Evolutionary conservation across 2,888 invertebrate species (phyloP).

Genomic region (Sinhomidia bicolor): DNA sequence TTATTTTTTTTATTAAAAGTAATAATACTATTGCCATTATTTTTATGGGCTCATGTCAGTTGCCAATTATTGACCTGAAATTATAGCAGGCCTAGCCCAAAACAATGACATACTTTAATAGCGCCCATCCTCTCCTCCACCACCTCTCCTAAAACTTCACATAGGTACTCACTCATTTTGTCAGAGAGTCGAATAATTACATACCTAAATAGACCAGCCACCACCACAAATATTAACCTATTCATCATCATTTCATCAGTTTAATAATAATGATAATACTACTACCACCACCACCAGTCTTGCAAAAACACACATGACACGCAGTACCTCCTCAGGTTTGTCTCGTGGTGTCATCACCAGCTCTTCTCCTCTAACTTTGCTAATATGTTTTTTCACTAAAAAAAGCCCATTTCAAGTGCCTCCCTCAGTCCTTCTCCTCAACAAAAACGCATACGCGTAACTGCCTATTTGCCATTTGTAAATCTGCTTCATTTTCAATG

Average conservation of each 20-base stretch:
- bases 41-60: conserved; percentile 40
- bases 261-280: too few species aligned
- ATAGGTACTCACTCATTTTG: not conserved
- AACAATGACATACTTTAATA: conserved; percentile 38
- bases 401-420: conserved; percentile 25
- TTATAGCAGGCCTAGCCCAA: not conserved
- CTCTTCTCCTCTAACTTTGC: not conserved
- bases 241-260: not conserved
- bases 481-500: not conserved
- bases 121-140: conserved; percentile 11
- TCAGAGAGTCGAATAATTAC: not conserved
- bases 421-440: not conserved
- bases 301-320: not conserved
- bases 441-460: not conserved
- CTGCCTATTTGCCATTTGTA: not conserved
- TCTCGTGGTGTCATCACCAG: not conserved
- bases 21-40: not conserved
- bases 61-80: conserved; percentile 58
- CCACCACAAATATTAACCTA: not conserved
- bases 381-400: not conserved
- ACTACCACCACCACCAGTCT: too few species aligned
- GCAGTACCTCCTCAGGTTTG: not conserved
- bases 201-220: not conserved
- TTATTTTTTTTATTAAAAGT: too few species aligned
- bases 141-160: not conserved